These are phyloP conservation scores for Trachelus stipa DNA, from an alignment of 2,888 invertebrate genomes.

Conservation along the genomic window DNA sequence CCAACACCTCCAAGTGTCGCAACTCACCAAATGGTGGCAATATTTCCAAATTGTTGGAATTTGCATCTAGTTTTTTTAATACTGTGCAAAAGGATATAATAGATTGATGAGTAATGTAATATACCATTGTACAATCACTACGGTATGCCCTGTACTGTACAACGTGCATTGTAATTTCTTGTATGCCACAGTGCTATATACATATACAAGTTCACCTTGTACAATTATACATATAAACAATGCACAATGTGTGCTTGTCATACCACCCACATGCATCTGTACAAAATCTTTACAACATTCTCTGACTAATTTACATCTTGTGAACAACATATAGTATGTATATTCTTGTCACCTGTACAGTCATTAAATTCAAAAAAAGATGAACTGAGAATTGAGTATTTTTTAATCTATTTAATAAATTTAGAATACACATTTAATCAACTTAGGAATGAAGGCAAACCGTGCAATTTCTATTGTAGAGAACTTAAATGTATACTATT, in stretches of 20 bases:
- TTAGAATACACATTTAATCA: not conserved
- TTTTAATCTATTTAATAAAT: not conserved
- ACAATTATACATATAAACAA: not conserved
- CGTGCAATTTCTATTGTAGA: not conserved
- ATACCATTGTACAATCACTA: not conserved
- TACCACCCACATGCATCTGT: not conserved
- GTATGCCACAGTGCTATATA: not conserved
- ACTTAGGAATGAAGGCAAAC: not conserved
- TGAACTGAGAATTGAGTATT: not conserved
- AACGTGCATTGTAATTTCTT: not conserved
- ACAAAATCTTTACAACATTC: not conserved
- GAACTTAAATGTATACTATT: not conserved
- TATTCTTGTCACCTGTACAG: not conserved
- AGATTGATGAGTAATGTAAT: not conserved
- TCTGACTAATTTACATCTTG: not conserved
- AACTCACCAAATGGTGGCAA: constrained; percentile 80
- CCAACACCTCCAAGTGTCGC: constrained; percentile 79
- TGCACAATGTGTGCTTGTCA: not conserved
- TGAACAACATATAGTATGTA: not conserved
- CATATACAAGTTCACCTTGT: not conserved
- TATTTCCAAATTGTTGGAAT: constrained; percentile 76
- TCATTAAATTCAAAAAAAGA: not conserved
- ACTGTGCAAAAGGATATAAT: constrained; percentile 65
- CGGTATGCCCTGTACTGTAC: not conserved
- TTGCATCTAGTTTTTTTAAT: constrained; percentile 79